Evolutionary conservation across 2,797 vertebrate species (phyloP), one percentile per base, ranked within the genome.

Genomic region (Sciaenops ocellatus): DNA sequence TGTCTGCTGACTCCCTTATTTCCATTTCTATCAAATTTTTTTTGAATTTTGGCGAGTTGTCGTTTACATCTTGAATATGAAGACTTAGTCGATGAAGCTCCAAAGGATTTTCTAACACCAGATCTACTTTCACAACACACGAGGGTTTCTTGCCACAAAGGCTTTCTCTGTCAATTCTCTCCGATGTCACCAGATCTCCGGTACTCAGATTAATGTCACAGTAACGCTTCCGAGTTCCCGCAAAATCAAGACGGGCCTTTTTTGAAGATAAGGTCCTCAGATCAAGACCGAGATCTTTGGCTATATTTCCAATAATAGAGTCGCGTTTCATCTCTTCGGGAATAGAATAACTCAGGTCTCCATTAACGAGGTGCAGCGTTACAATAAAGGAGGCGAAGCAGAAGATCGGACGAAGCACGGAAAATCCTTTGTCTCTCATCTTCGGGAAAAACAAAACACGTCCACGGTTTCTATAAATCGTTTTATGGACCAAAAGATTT

Each of bases 51-150:
- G 95, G 95, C 1, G 91, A 73, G 66, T 96, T 95, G 54, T 96
- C 95, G 73, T 96, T 96, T 18, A 95, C 73, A 72, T 96, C 95
- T 48, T 87, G 87, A 74, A 96, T 69, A 70, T 94, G 90, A 50
- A 96, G 34, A 80, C 75, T 82, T 16, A 94, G 12, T 2, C 91
- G 91, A 83, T 94, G 93, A 69, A 96, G 86, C 74, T 95, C 95
- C 61, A 96, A 52, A 30, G 93, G 92, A 73, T 93, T 93, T 74
- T 95, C 95, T 17, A 95, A 69, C 1, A 96, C 74, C 8, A 95
- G 47, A 51, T 95, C 93, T 17, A 92, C 82, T 38, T 85, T 90
- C 1, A 96, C 42, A 5, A 91, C 16, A 60, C 95, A 96, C 0
- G 30, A 85, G 0, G 64, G 3, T 62, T 79, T 93, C 28, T 90